phyloP scores from a whole-genome alignment of 2,797 vertebrate genomes.

The Brotula barbata region DNA sequence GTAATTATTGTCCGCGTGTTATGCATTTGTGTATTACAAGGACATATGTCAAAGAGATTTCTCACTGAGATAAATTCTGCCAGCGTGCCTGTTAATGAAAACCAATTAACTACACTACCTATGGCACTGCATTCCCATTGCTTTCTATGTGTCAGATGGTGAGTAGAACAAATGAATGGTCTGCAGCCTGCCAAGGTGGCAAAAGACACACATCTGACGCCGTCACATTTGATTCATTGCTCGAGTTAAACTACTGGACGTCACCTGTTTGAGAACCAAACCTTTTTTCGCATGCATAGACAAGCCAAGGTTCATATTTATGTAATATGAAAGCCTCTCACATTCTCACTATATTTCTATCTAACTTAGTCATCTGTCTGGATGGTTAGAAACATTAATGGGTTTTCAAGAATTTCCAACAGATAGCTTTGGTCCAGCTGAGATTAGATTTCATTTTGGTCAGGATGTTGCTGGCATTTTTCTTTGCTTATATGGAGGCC shows the following conservation, averaged over 20 bases:
- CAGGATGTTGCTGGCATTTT: too few species aligned
- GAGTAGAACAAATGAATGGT: slow-evolving; percentile 26
- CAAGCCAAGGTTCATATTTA: too few species aligned
- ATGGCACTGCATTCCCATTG: slow-evolving; percentile 19
- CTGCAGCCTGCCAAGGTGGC: neutral
- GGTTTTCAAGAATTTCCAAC: too few species aligned
- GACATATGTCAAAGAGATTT: slow-evolving; percentile 64
- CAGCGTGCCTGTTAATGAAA: slow-evolving; percentile 48
- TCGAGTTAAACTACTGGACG: neutral
- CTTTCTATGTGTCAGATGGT: slow-evolving; percentile 28
- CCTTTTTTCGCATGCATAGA: slow-evolving; percentile 3
- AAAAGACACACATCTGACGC: neutral
- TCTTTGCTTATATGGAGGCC: too few species aligned
- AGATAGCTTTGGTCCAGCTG: neutral
- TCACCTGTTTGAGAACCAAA: slow-evolving; percentile 4
- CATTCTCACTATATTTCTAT: too few species aligned
- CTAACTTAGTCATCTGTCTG: too few species aligned
- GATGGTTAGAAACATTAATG: slow-evolving; percentile 5
- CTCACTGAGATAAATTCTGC: slow-evolving; percentile 50
- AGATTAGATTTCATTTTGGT: too few species aligned
- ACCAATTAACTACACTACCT: slow-evolving; percentile 58
- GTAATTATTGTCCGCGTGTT: slow-evolving; percentile 57
- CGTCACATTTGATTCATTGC: slow-evolving; percentile 20
- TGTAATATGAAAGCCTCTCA: too few species aligned
- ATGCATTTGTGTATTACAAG: slow-evolving; percentile 43